Evolutionary conservation across 2,113 vertebrate genomes (phyloP).

Genomic region (Charadrius vociferus): DNA sequence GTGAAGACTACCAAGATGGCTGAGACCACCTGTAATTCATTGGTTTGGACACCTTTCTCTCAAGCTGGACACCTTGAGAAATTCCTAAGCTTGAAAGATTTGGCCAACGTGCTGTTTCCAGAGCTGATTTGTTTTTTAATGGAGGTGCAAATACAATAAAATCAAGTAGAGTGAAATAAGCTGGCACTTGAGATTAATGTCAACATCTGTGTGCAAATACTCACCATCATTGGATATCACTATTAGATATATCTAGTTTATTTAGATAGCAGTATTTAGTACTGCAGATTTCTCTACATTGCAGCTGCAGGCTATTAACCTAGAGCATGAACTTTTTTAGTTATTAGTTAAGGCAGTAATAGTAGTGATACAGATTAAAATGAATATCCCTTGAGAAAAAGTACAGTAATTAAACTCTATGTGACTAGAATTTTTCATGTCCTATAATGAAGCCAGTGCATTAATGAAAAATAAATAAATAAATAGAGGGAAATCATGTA

Average conservation of each 20-base stretch:
- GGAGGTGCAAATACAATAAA: neutral
- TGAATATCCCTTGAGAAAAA: constrained; percentile 42
- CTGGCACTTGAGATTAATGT: constrained; percentile 24
- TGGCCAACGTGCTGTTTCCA: neutral
- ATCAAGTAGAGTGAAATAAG: neutral
- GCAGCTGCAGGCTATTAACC: constrained; percentile 71
- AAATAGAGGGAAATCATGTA: neutral
- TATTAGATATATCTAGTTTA: neutral
- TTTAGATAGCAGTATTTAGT: constrained; percentile 22
- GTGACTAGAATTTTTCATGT: constrained; percentile 25
- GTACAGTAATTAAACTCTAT: constrained; percentile 44
- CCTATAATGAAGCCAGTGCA: neutral
- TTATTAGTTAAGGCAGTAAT: constrained; percentile 43
- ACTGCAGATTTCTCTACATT: constrained; percentile 29
- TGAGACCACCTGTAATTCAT: neutral
- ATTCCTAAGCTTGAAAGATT: neutral
- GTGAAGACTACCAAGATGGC: neutral
- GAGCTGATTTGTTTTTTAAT: neutral
- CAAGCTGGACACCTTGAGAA: neutral
- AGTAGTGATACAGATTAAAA: constrained; percentile 14
- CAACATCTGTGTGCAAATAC: neutral
- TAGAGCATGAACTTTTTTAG: constrained; percentile 60
- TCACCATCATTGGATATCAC: neutral
- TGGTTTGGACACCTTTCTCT: neutral
- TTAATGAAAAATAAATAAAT: neutral